Base-by-base conservation (phyloP, 2,113 vertebrate genomes). In the Catharus fuscescens region DNA sequence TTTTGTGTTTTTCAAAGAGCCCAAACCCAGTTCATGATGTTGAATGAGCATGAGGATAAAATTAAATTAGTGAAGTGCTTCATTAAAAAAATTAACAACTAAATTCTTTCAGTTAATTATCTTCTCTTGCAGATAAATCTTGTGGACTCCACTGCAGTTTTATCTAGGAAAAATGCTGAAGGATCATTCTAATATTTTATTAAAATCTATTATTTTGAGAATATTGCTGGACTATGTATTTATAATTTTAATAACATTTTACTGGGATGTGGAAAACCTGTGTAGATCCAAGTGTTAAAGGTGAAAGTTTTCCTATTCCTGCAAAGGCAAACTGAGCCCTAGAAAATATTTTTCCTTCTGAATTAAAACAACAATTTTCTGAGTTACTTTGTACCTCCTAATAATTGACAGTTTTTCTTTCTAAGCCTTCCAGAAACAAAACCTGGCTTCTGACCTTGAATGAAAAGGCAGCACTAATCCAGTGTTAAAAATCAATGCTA, bases 361-460 rank as follows among this genome's bases (percentile, higher is more conserved):
- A 92, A 94, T 31, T 73, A 73, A 90, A 66, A 26, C 3, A 23
- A 6, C 18, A 80, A 48, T 14, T 56, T 71, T 67, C 2, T 0
- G n/a, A 29, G 21, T 78, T 40, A 73, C 52, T 77, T 90, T 66
- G 50, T 50, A 5, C 26, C 29, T 6, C 13, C 12, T 83, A 77
- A 88, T 92, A 86, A 93, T 80, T 12, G 52, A 31, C 0, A 70
- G 50, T 62, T 93, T 95, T 95, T 52, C 92, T 92, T 93, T 77
- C 67, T 88, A 77, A 96, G 29, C 71, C 86, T 83, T 88, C 12
- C 53, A 66, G 66, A 66, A 92, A 69, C 54, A 77, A 80, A 92
- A 32, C 20, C 52, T 53, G 78, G 11, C 52, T 95, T 74, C 65
- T 85, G 90, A 91, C 65, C 50, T 31, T 72, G 34, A 88, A 60